phyloP scores from a whole-genome alignment of 2,888 invertebrate genomes.

The Limnephilus lunatus region DNA sequence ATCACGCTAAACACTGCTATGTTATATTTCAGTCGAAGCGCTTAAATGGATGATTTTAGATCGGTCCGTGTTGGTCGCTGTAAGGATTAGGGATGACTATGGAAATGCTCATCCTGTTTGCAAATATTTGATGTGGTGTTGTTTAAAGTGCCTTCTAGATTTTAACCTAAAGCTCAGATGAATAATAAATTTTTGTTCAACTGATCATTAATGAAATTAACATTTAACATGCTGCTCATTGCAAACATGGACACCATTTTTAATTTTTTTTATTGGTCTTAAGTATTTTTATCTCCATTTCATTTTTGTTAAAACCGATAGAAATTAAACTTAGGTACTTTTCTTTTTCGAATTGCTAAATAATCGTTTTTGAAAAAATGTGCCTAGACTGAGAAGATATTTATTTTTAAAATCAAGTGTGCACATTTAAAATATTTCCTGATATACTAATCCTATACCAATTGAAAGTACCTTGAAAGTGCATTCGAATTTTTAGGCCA shows the following conservation, averaged over 20 bases:
- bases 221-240: background rate
- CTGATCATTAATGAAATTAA: background rate
- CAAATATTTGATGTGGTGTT: background rate
- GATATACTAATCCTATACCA: too few species aligned
- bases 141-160: background rate
- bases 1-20: background rate
- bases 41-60: background rate
- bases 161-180: background rate
- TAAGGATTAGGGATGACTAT: background rate
- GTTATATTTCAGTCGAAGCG: background rate
- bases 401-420: too few species aligned
- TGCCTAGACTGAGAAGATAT: too few species aligned
- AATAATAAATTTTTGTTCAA: background rate
- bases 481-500: background rate
- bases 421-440: too few species aligned
- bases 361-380: too few species aligned
- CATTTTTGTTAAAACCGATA: too few species aligned
- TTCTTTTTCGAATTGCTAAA: too few species aligned
- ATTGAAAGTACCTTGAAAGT: too few species aligned
- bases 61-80: background rate
- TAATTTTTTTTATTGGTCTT: too few species aligned
- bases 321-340: too few species aligned
- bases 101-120: background rate
- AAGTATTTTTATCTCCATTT: too few species aligned
- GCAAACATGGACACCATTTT: background rate